A percentile compares a stretch with the other conserved stretches of the same genome.
Conservation (phyloP, 2,888 invertebrate genomes). For the Drosophila rellima region DNA sequence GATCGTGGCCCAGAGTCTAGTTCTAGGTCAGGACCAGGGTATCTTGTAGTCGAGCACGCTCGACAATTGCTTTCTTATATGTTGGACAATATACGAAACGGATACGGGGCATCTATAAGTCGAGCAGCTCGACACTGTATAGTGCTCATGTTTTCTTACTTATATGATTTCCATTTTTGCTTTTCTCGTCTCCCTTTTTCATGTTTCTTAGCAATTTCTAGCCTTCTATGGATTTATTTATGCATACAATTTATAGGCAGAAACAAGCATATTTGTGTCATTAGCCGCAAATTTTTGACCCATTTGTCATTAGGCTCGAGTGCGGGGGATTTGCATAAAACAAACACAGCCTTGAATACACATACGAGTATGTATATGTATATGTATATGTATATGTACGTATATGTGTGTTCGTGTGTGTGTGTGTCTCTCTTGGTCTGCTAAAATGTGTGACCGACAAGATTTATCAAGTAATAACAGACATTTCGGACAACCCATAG, state of each 20-base stretch:
- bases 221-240: constrained; percentile 64
- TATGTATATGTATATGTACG: neutral
- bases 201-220: constrained; percentile 28
- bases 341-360: constrained; percentile 54
- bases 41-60: too few relatives aligned
- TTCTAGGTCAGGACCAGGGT: too few relatives aligned
- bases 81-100: neutral
- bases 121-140: neutral
- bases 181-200: constrained; percentile 1
- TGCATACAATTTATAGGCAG: constrained; percentile 77
- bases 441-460: constrained; percentile 79
- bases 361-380: constrained; percentile 26
- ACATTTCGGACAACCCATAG: constrained; percentile 82
- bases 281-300: constrained; percentile 81
- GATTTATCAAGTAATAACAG: constrained; percentile 82
- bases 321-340: constrained; percentile 78
- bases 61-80: too few relatives aligned
- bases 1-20: too few relatives aligned
- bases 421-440: constrained; percentile 26
- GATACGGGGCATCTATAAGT: neutral
- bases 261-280: constrained; percentile 79
- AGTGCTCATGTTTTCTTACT: neutral
- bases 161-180: constrained; percentile 10
- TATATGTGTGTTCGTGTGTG: neutral
- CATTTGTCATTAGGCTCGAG: constrained; percentile 77